Evolutionary conservation across 2,113 vertebrate genomes (phyloP), one percentile per base, ranked within the genome.

Genomic region (Colossoma macropomum): DNA sequence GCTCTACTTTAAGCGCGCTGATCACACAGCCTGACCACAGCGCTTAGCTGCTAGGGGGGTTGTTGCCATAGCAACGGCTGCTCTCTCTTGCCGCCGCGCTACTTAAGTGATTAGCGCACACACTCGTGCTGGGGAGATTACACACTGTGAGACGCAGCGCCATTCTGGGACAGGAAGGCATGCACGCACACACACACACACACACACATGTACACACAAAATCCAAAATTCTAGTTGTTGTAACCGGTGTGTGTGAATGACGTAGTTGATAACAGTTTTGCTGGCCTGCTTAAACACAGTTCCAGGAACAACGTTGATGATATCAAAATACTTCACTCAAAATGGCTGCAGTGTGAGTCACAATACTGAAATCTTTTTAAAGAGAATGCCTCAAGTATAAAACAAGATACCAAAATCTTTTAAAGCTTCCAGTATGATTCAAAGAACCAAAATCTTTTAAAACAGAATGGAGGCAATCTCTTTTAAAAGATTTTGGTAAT

Each of bases 81-180:
- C 82, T 59, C 82, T 80, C 59, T 81, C 74, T 77, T 73, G 60
- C 71, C 54, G 45, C 38, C 52, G 78, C 69, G 41, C 72, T 86
- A 77, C 82, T 86, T 84, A 78, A 86, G 85, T 73, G 85, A 86
- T 86, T 86, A 81, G 74, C 74, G 56, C 71, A 63, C 77, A 81
- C 78, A 86, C 81, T 84, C 32, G 65, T 80, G 82, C 68, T 25
- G 38, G 38, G 62, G 85, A 68, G 85, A 84, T 81, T 86, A 84
- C 85, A 86, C 13, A 59, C 81, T 86, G 80, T 68, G 85, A 25
- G 56, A 77, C 77, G 45, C 85, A 73, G 76, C 59, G 45, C 19
- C 71, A 54, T 83, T 86, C 48, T 77, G 73, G 54, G 77, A 84
- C 77, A 84, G 79, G 85, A 83, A 84, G 77, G 52, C 30, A 5